Percentiles rank a stretch among this genome's conserved stretches.
Conservation (phyloP, 1,140 invertebrate species). For the Drosophila tristis region DNA sequence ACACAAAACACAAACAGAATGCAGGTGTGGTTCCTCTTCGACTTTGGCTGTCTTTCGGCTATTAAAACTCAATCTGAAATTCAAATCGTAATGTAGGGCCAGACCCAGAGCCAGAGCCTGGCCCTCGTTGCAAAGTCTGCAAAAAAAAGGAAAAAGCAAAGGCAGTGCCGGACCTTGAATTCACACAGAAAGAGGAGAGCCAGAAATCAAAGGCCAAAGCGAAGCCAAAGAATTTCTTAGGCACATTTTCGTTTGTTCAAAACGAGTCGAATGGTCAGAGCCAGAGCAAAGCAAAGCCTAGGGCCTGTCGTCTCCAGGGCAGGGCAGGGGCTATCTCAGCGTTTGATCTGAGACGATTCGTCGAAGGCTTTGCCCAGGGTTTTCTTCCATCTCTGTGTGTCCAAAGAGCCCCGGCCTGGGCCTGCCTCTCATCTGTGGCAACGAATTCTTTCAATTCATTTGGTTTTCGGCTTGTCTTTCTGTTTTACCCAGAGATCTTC, state of each 20-base stretch:
- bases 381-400: constrained; percentile 1
- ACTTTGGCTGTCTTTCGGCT: constrained; percentile 45
- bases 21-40: constrained; percentile 69
- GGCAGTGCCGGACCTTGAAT: constrained; percentile 47
- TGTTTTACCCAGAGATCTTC: background rate
- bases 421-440: constrained; percentile 40
- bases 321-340: constrained; percentile 52
- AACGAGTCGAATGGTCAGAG: constrained; percentile 31
- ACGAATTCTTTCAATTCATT: constrained; percentile 81
- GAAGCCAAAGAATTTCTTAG: constrained; percentile 66
- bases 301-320: constrained; percentile 5
- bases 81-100: constrained; percentile 79
- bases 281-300: background rate
- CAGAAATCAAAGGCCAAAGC: constrained; percentile 56
- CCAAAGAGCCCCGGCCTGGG: constrained; percentile 10
- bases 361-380: constrained; percentile 51
- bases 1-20: constrained; percentile 46
- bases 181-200: constrained; percentile 44
- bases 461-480: constrained; percentile 35
- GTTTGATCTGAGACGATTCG: constrained; percentile 67
- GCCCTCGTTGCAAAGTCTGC: constrained; percentile 15
- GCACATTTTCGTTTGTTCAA: constrained; percentile 52
- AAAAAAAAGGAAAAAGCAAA: constrained; percentile 11
- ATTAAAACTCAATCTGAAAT: constrained; percentile 84
- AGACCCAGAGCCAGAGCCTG: background rate